A percentile compares a stretch with the other conserved stretches of the same genome.
phyloP scores from a whole-genome alignment of 2,888 invertebrate genomes.

The Aporophyla nigra region DNA sequence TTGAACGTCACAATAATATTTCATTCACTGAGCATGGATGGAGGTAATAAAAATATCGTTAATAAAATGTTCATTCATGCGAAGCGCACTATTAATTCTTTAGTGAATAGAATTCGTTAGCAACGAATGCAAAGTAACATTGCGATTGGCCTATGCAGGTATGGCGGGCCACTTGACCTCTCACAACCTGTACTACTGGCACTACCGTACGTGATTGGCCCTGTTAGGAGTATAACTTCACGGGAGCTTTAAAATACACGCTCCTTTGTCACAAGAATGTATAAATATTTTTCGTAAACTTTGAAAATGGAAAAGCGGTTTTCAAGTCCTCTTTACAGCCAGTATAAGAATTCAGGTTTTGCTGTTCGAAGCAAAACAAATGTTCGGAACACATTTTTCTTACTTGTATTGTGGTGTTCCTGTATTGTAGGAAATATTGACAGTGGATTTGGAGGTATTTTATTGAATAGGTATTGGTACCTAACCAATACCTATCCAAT shows the following conservation, averaged over 20 bases:
- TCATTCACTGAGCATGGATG: background rate
- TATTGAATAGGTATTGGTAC: constrained; percentile 5
- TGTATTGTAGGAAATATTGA: constrained; percentile 53
- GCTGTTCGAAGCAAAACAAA: constrained; percentile 58
- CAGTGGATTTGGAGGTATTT: constrained; percentile 29
- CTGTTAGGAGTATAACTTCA: constrained; percentile 65
- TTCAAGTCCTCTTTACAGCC: constrained; percentile 47
- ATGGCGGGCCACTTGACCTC: constrained; percentile 69
- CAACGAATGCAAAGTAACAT: constrained; percentile 71
- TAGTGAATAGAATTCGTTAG: constrained; percentile 66
- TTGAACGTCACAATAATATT: background rate
- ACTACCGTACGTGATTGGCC: constrained; percentile 69
- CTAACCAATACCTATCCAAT: too few species aligned
- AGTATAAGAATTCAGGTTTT: constrained; percentile 56
- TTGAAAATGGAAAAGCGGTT: constrained; percentile 58
- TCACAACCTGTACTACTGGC: constrained; percentile 48
- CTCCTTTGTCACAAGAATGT: constrained; percentile 67
- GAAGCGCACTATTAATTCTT: constrained; percentile 63
- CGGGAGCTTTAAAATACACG: constrained; percentile 57
- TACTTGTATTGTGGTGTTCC: constrained; percentile 43
- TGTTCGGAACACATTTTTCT: constrained; percentile 48
- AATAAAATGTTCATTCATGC: constrained; percentile 43
- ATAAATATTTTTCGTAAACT: constrained; percentile 68
- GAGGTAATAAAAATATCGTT: constrained; percentile 28
- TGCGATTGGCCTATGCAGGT: constrained; percentile 66